Evolutionary conservation across 2,888 invertebrate species (phyloP).

Genomic region (Chrysolina americana): DNA sequence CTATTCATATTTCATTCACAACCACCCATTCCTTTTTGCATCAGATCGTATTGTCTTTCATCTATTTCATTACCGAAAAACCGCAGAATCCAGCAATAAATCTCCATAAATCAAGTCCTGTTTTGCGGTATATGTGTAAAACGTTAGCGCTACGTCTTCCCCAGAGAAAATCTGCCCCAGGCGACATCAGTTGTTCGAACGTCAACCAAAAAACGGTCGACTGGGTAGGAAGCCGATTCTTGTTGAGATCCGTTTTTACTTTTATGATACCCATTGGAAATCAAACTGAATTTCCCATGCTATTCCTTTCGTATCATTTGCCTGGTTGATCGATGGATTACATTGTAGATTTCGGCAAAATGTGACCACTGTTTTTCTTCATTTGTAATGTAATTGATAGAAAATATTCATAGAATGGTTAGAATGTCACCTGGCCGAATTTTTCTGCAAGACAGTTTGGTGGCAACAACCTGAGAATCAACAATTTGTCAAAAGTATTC

Average conservation of each 20-base stretch:
- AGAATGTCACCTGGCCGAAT: no score
- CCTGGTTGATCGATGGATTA: background rate
- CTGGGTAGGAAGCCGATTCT: background rate
- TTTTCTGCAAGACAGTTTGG: no score
- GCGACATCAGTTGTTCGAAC: constrained; percentile 36
- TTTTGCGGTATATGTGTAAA: constrained; percentile 44
- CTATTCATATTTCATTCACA: background rate
- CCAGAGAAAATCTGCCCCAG: constrained; percentile 39
- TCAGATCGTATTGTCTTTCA: constrained; percentile 34
- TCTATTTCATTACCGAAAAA: constrained; percentile 42
- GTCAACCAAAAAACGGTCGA: background rate
- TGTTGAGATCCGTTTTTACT: constrained; percentile 48
- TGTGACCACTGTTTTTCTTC: no score
- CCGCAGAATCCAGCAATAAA: constrained; percentile 42
- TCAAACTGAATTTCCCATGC: constrained; percentile 62
- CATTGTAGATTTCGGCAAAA: background rate
- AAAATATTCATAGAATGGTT: no score
- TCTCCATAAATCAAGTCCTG: constrained; percentile 43
- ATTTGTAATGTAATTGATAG: background rate
- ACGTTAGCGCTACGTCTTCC: constrained; percentile 37
- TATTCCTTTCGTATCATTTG: constrained; percentile 54
- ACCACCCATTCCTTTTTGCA: background rate
- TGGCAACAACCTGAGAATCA: no score
- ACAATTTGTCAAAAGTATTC: no score
- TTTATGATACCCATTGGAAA: constrained; percentile 61